These are phyloP conservation scores for Dendrolimus pini DNA, from an alignment of 2,888 invertebrate genomes.

Conservation along the genomic window DNA sequence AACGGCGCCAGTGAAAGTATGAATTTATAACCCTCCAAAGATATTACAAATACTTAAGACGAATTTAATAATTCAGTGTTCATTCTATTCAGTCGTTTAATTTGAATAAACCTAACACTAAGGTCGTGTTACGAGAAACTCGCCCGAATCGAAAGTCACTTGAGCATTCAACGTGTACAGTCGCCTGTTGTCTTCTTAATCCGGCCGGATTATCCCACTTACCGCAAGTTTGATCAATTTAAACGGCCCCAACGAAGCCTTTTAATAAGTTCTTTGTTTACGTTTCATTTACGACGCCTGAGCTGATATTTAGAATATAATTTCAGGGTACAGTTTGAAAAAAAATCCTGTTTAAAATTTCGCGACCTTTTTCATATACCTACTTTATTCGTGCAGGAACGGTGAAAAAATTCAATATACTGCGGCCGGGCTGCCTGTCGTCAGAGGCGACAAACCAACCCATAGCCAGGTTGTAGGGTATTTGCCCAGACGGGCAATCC, in stretches of 20 bases:
- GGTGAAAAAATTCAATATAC: too few relatives aligned
- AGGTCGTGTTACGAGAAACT: constrained; percentile 4
- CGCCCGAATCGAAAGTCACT: constrained; percentile 18
- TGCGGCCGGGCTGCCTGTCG: too few relatives aligned
- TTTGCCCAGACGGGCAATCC: too few relatives aligned
- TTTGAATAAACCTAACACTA: not conserved
- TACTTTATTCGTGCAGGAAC: too few relatives aligned
- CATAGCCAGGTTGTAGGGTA: too few relatives aligned
- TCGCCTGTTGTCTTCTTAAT: constrained; percentile 28
- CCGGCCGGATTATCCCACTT: constrained; percentile 39
- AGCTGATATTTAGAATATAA: not conserved
- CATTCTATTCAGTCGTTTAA: not conserved
- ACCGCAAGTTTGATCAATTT: constrained; percentile 44
- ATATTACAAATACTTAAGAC: not conserved
- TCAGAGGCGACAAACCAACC: too few relatives aligned
- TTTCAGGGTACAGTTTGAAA: not conserved
- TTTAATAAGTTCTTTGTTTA: constrained; percentile 42
- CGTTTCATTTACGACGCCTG: constrained; percentile 26
- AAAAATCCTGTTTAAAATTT: not conserved
- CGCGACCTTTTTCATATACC: too few relatives aligned
- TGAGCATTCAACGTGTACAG: constrained; percentile 25
- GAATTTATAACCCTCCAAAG: not conserved
- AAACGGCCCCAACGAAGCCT: constrained; percentile 36
- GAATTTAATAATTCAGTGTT: not conserved
- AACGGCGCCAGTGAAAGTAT: too few relatives aligned